These are phyloP conservation scores for Calycopis cecrops DNA, from an alignment of 1,140 invertebrate species.

Conservation along the genomic window DNA sequence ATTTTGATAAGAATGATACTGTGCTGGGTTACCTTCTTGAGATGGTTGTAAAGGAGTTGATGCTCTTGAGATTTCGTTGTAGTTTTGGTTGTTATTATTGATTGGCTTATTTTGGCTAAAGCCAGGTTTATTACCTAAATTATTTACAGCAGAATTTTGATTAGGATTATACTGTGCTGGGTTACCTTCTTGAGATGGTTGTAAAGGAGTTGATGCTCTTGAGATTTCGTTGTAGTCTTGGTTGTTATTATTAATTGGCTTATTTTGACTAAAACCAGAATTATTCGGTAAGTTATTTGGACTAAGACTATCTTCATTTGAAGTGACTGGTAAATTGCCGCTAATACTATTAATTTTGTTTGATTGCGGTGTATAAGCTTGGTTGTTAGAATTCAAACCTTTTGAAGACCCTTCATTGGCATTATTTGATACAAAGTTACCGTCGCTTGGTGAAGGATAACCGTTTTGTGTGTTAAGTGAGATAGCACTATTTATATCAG, in stretches of 20 bases:
- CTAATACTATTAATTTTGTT: conserved; percentile 13
- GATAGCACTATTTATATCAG: background rate
- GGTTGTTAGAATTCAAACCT: background rate
- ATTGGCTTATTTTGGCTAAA: too few species aligned
- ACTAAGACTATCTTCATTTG: background rate
- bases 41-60: background rate
- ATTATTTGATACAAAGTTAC: conserved; percentile 7
- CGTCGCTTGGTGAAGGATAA: background rate
- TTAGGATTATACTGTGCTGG: background rate
- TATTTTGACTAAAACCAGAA: conserved; percentile 10
- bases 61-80: too few species aligned
- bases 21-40: background rate
- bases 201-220: background rate
- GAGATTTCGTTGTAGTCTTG: background rate
- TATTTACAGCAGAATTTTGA: background rate
- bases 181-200: background rate
- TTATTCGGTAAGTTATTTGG: conserved; percentile 4
- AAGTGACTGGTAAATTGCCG: background rate
- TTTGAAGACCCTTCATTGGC: background rate
- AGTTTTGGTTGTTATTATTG: too few species aligned
- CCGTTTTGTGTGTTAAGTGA: background rate
- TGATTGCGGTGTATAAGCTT: background rate
- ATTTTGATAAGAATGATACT: background rate
- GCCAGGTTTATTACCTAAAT: too few species aligned
- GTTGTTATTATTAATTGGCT: background rate